These are phyloP conservation scores for Anisognathus igniventris DNA, from an alignment of 2,797 vertebrate genomes.

Conservation along the genomic window DNA sequence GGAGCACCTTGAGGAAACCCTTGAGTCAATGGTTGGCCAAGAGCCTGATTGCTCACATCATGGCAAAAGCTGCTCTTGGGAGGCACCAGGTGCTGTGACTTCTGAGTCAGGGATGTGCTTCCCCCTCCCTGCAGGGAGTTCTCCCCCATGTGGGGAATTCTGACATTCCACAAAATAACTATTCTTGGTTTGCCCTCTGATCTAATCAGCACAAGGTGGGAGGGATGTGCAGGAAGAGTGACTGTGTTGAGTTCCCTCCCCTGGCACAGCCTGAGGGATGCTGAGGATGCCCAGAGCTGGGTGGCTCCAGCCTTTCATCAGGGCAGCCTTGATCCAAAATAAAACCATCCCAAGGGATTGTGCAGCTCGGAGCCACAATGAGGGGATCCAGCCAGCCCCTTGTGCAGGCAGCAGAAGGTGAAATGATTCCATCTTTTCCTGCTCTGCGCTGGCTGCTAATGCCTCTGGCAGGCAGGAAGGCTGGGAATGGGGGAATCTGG, in stretches of 20 bases:
- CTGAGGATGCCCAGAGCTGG: not conserved
- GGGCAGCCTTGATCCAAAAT: not conserved
- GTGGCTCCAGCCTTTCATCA: not conserved
- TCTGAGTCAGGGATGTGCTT: not conserved
- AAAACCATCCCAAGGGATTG: not conserved
- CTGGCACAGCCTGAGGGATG: rapidly evolving
- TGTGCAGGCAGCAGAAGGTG: not conserved
- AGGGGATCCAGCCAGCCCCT: not conserved
- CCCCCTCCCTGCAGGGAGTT: rapidly evolving
- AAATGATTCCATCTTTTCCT: not conserved
- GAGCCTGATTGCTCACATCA: not conserved
- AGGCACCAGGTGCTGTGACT: not conserved
- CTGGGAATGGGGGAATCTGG: not conserved
- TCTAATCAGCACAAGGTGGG: not conserved
- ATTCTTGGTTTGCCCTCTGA: not conserved
- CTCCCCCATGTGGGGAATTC: rapidly evolving
- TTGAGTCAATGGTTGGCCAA: not conserved
- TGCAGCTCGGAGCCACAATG: rapidly evolving
- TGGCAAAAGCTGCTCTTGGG: not conserved
- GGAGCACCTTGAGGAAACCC: not conserved
- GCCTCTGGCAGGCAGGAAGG: not conserved
- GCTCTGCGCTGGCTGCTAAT: not conserved
- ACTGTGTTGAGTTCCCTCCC: not conserved
- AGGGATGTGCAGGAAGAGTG: not conserved
- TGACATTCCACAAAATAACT: not conserved